phyloP scores from a whole-genome alignment of 1,140 invertebrate species.

The Tribolium castaneum region DNA sequence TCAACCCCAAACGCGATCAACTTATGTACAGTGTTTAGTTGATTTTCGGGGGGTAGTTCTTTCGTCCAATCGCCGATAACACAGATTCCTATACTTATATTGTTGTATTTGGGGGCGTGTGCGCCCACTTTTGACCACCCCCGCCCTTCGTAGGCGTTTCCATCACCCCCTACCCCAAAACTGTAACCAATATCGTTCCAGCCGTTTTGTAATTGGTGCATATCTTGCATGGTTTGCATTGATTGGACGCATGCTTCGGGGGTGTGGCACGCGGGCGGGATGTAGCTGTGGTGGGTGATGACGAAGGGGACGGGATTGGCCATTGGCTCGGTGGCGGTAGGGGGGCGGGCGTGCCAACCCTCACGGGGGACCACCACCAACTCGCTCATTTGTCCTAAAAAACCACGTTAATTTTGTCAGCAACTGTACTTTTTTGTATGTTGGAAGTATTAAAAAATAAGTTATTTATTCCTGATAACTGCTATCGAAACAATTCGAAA shows the following conservation, averaged over 20 bases:
- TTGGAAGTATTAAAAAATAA: not conserved
- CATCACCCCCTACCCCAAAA: slow-evolving; percentile 84
- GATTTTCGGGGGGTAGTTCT: slow-evolving; percentile 67
- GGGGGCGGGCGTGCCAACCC: slow-evolving; percentile 72
- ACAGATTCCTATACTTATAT: slow-evolving; percentile 77
- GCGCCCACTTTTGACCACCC: slow-evolving; percentile 80
- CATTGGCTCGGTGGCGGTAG: slow-evolving; percentile 65
- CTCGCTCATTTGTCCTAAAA: too few species aligned
- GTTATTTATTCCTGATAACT: not conserved
- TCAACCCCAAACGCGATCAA: slow-evolving; percentile 74
- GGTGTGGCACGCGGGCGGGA: slow-evolving; percentile 70
- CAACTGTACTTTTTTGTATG: too few species aligned
- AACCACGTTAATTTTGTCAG: too few species aligned
- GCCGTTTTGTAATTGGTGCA: slow-evolving; percentile 65
- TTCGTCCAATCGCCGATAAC: slow-evolving; percentile 76
- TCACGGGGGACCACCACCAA: slow-evolving; percentile 66
- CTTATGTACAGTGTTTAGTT: slow-evolving; percentile 70
- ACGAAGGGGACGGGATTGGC: slow-evolving; percentile 76
- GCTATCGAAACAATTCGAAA: not conserved
- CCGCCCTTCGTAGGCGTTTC: slow-evolving; percentile 78
- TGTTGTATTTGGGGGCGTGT: slow-evolving; percentile 78
- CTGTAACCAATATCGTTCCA: slow-evolving; percentile 82
- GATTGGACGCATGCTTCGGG: slow-evolving; percentile 65
- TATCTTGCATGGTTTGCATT: slow-evolving; percentile 70
- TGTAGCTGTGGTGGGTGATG: slow-evolving; percentile 81